These are phyloP conservation scores for Ictidomys tridecemlineatus DNA, from an alignment of 2,113 vertebrate species.

Conservation along the genomic window DNA sequence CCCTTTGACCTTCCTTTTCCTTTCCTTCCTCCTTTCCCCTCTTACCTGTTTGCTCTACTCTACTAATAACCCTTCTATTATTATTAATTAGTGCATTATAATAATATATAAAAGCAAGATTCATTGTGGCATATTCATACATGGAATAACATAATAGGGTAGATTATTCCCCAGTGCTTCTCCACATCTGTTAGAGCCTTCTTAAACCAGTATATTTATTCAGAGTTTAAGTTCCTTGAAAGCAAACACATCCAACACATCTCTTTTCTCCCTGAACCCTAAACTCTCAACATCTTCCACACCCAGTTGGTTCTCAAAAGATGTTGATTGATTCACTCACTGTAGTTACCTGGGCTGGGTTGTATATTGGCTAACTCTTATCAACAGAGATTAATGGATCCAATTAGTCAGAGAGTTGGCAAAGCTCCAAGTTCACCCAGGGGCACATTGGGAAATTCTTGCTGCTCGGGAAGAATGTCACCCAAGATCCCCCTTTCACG, in stretches of 20 bases:
- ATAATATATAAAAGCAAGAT: too few relatives aligned
- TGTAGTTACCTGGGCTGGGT: constrained; percentile 28
- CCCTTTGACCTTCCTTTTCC: too few relatives aligned
- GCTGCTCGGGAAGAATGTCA: constrained; percentile 44
- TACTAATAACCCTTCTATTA: too few relatives aligned
- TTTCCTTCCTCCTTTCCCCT: too few relatives aligned
- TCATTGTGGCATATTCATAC: too few relatives aligned
- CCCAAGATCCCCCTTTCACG: background rate
- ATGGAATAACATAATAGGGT: too few relatives aligned
- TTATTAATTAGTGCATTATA: too few relatives aligned
- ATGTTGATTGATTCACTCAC: constrained; percentile 52
- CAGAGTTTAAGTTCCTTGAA: constrained; percentile 38
- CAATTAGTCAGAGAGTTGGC: constrained; percentile 38
- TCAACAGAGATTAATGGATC: constrained; percentile 41
- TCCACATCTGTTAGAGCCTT: background rate
- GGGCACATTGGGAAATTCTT: constrained; percentile 1
- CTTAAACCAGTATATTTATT: constrained; percentile 8
- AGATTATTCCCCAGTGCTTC: too few relatives aligned
- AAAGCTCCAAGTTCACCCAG: background rate
- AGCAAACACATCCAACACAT: background rate
- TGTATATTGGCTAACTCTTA: constrained; percentile 51
- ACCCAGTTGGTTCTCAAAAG: constrained; percentile 34
- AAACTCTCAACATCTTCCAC: constrained; percentile 54
- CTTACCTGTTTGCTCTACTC: too few relatives aligned
- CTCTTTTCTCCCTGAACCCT: constrained; percentile 44